Base-by-base conservation (phyloP, 2,888 invertebrate species). In the Cosmia pyralina region DNA sequence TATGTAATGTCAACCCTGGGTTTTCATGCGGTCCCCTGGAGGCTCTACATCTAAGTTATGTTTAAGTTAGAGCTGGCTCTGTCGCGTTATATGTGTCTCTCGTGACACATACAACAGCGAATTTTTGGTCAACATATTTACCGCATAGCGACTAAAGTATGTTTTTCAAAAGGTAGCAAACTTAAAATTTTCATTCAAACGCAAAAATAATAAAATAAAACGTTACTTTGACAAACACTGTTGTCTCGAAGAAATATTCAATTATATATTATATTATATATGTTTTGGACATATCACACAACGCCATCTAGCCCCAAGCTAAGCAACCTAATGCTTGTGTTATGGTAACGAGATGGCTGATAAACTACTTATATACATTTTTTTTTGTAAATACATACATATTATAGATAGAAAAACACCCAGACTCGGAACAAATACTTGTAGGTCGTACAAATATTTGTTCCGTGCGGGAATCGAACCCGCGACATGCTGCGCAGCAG, bases 1-100 rank as follows among this genome's bases (percentile, higher is more conserved):
- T 90, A 77, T 62, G 77, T 82, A 91, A 92, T 90, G 91, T 87
- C 89, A 89, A 87, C 88, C 86, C 86, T 83, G 91, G 92, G 91
- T 88, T 91, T 90, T 89, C 91, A 86, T 75, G 88, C 77, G 79
- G 86, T 78, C 87, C 92, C 88, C 90, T 28, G 63, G 93, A 89
- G 94, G 89, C 92, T 89, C 89, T 93, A 92, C 91, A 92, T 92
- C 91, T 92, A 93, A 91, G 92, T 93, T 93, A 93, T 90, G 88
- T 92, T 92, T 92, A 94, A 92, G 90, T 93, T 94, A 92, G 91
- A 90, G 90, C 88, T 88, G 88, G 88, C 89, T 89, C 82, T 86
- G 90, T 87, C 90, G 87, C 89, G 84, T 86, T 92, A 88, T 90
- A 93, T 92, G 91, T 88, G 89, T 88, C 94, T 92, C 93, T 74